Evolutionary conservation across 2,888 invertebrate genomes (phyloP), one percentile per base, ranked within the genome.

Genomic region (Drosophila cognata): DNA sequence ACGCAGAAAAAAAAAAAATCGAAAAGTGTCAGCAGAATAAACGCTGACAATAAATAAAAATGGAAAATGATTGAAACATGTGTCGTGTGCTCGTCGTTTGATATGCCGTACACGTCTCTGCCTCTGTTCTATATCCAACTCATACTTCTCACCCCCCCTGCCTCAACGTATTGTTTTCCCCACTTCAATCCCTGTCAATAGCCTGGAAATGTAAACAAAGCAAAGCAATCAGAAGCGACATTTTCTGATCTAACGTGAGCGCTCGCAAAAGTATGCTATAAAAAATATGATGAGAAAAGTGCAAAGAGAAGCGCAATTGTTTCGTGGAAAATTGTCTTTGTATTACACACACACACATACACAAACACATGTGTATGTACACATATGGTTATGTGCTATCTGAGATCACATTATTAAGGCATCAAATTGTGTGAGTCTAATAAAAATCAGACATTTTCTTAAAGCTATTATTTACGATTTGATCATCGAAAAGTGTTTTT

Each of bases 61-160:
- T 85, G 88, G 90, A 88, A 85, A 88, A 86, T 86, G 85, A 89
- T 86, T 86, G 90, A 88, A 89, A 89, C 88, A 89, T 89, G 85
- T 89, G 85, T 89, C 76, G 76, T 72, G 66, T 53, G 70, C 75
- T 77, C 66, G 51, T 67, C 71, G 71, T 72, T 87, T 90, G 77
- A 85, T 77, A 87, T 90, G 86, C 90, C 74, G 63, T 59, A 81
- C 86, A 87, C 90, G 86, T 87, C 51, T 68, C 33, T 71, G 52
- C 13, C 55, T 59, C 28, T 48, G 36, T 48, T 50, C 57, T 55
- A 55, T 41, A 35, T 59, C 46, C 46, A 25, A n/a, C 62, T n/a
- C 21, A 52, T 41, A 25, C 48, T 28, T 25, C 65, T 33, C 18
- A 51, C 16, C 48, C 48, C 48, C 46, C 11, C 31, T 13, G 21